phyloP scores from a whole-genome alignment of 1,140 invertebrate genomes.

The Saccostrea glomerata region DNA sequence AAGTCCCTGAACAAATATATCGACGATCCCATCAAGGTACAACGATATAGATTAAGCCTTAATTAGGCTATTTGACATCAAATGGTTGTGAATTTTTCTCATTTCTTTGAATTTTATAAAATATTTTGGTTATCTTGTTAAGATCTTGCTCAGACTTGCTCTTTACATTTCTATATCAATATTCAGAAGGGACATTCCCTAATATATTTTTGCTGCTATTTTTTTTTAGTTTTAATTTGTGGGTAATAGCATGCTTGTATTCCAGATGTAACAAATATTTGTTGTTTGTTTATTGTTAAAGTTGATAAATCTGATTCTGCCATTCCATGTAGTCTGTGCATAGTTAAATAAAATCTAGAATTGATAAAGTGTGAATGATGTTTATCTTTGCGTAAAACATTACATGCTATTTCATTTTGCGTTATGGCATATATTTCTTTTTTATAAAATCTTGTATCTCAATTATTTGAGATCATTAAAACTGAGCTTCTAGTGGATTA shows the following conservation, averaged over 20 bases:
- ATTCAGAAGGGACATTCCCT: background rate
- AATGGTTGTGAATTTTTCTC: slow-evolving; percentile 7
- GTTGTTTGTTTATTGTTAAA: slow-evolving; percentile 24
- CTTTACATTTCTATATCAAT: slow-evolving; percentile 2
- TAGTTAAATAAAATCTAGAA: slow-evolving; percentile 13
- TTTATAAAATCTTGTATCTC: too few relatives aligned
- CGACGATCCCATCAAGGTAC: background rate
- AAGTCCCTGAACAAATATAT: background rate
- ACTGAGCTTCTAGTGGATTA: too few relatives aligned
- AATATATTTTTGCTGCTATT: slow-evolving; percentile 21
- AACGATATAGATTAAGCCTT: background rate
- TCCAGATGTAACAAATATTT: background rate
- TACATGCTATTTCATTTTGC: too few relatives aligned
- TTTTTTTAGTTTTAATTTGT: background rate
- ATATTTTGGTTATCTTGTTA: background rate
- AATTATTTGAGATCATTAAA: too few relatives aligned
- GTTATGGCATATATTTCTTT: too few relatives aligned
- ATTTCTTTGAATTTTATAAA: background rate
- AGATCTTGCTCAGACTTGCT: background rate
- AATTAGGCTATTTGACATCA: background rate
- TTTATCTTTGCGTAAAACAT: background rate
- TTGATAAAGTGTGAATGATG: background rate
- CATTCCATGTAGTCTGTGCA: slow-evolving; percentile 21
- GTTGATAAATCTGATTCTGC: background rate
- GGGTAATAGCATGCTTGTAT: background rate